A percentile compares a stretch with the other conserved stretches of the same genome.
phyloP scores from a whole-genome alignment of 2,888 invertebrate genomes.

The Lymantria monacha region DNA sequence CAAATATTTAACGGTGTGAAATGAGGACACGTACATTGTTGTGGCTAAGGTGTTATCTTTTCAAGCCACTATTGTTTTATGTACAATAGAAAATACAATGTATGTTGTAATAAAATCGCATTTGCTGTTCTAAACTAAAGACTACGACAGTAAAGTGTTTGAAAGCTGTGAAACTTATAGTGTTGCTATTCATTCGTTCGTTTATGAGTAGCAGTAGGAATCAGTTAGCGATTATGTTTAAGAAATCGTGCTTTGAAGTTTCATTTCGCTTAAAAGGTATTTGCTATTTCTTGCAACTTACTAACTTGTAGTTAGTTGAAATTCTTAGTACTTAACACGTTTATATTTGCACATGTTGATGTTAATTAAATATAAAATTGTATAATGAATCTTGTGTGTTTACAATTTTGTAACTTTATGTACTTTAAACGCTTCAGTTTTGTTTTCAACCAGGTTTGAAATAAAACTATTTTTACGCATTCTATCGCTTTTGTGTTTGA shows the following conservation, averaged over 20 bases:
- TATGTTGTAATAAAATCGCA: neutral
- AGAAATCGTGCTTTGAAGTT: neutral
- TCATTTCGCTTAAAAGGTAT: too few species aligned
- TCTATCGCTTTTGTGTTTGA: too few species aligned
- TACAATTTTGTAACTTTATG: too few species aligned
- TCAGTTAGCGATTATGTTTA: neutral
- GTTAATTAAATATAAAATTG: neutral
- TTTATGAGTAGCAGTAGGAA: neutral
- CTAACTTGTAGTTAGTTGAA: neutral
- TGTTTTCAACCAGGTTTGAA: too few species aligned
- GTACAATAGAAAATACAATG: conserved; percentile 31
- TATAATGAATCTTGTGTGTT: too few species aligned
- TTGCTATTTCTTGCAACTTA: too few species aligned
- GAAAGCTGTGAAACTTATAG: neutral
- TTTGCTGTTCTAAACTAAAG: neutral
- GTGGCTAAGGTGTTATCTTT: conserved; percentile 53
- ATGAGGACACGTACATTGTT: conserved; percentile 47
- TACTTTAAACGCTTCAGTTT: too few species aligned
- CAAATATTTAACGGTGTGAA: conserved; percentile 44
- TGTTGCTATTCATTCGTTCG: neutral
- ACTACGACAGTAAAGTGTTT: neutral
- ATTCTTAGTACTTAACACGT: neutral
- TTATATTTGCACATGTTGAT: neutral
- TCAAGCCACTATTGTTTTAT: conserved; percentile 32
- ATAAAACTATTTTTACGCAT: too few species aligned